Base-by-base conservation (phyloP, 2,888 invertebrate species). In the Hybos culiciformis region DNA sequence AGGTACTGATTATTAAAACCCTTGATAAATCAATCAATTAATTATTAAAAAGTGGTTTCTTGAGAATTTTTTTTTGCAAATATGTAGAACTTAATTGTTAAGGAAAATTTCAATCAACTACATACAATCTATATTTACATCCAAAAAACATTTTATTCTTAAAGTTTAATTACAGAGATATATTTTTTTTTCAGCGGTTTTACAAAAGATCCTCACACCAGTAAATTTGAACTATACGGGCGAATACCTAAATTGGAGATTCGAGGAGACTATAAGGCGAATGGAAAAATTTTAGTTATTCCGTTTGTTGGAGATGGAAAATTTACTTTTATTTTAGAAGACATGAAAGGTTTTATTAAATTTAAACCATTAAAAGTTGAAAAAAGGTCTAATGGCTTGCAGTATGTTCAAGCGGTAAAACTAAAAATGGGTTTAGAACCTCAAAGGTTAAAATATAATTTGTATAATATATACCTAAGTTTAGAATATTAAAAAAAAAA, bases 201-300 rank as follows among this genome's bases (percentile, higher is more conserved):
- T 44, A 56, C 49, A 3, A 20, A 50, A 2, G 58, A 64, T 57
- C 60, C 64, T 0, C 43, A 52, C 1, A 59, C 55, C 14, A 62
- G 59, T 38, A 65, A 65, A 53, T 65, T 58, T 26, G 64, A 65
- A 50, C 50, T 65, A 50, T 58, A 63, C 40, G 63, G 63, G 24
- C 50, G 49, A 3, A 53, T 63, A 2, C 61, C 60, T 7, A 64
- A 59, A 31, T 46, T 63, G 14, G 42, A 41, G 15, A 32, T 63
- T 33, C 56, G 52, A 15, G 60, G 62, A 26, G 59, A 59, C 43
- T 70, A 70, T 50, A 54, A 45, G 4, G 63, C 67, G n/a, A 59
- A 63, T 47, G 70, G 70, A 31, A 64, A 62, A 24, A 63, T 70
- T 31, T 53, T 70, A n/a, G 58, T 70, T 26, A 53, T 70, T 24